Evolutionary conservation across 2,888 invertebrate genomes (phyloP), one percentile per base, ranked within the genome.

Genomic region (Hymenopus coronatus): DNA sequence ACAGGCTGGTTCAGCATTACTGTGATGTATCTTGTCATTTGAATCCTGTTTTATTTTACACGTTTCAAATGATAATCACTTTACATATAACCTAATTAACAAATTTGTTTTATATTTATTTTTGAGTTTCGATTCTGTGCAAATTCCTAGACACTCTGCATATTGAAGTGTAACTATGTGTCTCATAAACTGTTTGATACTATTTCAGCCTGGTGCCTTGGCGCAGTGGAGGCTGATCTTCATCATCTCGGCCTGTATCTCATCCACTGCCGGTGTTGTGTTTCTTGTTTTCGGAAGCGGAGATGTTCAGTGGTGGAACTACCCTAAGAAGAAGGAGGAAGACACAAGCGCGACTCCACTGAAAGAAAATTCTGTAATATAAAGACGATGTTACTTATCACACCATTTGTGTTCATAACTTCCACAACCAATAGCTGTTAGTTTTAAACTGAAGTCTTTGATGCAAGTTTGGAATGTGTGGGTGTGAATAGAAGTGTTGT

Each of bases 211-310:
- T 91, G 90, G 91, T 85, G 90, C 91, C 3, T 91, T 96, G 15
- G 92, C 93, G 28, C 95, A 97, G 93, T 98, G 98, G 98, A 94
- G 96, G 28, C 91, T 94, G 0, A 97, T 97, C 0, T 97, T 97
- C 92, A 97, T 97, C 96, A 96, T 97, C 82, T 96, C 97, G 83
- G 94, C 97, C 9, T 95, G 92, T 0, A 95, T 97, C 4, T 95
- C 97, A 90, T 93, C 95, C 0, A 89, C 95, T 2, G 96, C 97
- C 2, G 97, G 97, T 91, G 82, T 96, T 0, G 92, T 97, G 14
- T 98, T 96, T 92, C 91, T 96, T 4, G 88, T 96, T 7, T 96
- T 95, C 92, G 97, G 96, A 0, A 96, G 96, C 90, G 97, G 96
- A 0, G 96, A 97, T 83, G 95, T 96, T 82, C 96, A 96, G 90